phyloP scores from a whole-genome alignment of 2,113 vertebrate species.

The Prinia subflava region DNA sequence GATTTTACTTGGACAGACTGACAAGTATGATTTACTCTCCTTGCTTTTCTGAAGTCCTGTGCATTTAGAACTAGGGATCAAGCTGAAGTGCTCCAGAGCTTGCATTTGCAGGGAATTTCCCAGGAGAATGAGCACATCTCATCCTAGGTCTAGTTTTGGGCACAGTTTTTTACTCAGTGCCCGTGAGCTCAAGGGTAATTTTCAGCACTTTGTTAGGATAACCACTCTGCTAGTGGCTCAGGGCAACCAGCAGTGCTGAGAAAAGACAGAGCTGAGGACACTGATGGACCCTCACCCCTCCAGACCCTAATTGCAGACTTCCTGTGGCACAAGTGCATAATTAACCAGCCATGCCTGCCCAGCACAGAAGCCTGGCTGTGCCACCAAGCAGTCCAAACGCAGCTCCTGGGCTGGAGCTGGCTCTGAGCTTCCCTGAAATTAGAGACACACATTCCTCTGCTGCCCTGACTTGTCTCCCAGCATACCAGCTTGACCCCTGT shows the following conservation, averaged over 20 bases:
- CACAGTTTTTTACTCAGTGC: background rate
- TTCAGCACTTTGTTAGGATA: background rate
- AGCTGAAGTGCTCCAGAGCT: background rate
- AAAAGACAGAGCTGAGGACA: background rate
- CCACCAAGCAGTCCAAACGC: background rate
- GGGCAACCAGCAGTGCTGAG: background rate
- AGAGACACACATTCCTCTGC: background rate
- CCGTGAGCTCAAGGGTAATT: background rate
- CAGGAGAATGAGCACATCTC: background rate
- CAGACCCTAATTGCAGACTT: background rate
- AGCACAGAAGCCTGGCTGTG: background rate
- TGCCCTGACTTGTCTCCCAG: conserved; percentile 3
- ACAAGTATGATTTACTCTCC: background rate
- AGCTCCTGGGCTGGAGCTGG: background rate
- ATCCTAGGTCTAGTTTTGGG: background rate
- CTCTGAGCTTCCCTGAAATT: background rate
- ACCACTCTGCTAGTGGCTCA: background rate
- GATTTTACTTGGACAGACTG: background rate
- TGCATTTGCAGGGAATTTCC: background rate
- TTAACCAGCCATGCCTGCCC: background rate
- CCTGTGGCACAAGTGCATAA: background rate
- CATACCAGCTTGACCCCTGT: background rate
- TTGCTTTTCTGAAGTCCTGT: background rate
- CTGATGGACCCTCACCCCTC: background rate
- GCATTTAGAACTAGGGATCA: background rate